Evolutionary conservation across 1,140 invertebrate species (phyloP).

Genomic region (Nautilus pompilius): DNA sequence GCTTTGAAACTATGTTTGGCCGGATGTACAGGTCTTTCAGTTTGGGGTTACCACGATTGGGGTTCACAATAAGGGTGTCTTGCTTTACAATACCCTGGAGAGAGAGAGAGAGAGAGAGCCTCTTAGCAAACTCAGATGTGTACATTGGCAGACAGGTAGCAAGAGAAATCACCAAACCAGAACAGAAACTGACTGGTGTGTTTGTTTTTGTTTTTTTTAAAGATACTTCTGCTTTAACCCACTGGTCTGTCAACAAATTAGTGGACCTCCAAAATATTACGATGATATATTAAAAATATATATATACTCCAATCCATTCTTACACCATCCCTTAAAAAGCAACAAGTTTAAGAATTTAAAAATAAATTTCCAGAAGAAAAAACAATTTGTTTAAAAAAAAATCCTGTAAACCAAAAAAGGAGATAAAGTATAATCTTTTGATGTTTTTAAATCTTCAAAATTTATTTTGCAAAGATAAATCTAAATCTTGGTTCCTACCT

Average conservation of each 20-base stretch:
- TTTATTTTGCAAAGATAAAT: no score
- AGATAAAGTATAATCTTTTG: no score
- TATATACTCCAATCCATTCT: no score
- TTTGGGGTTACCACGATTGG: slow-evolving; percentile 95
- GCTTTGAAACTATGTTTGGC: slow-evolving; percentile 96
- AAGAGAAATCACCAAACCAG: not conserved
- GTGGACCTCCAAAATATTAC: no score
- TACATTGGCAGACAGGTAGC: not conserved
- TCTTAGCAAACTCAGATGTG: not conserved
- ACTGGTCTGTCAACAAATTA: no score
- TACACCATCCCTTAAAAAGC: no score
- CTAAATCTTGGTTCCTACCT: no score
- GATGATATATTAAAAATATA: no score
- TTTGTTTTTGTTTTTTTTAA: not conserved
- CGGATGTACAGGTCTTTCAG: slow-evolving; percentile 97
- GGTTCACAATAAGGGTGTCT: slow-evolving; percentile 89
- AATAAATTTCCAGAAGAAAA: not conserved
- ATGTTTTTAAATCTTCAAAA: no score
- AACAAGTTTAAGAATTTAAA: not conserved
- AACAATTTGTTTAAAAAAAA: not conserved
- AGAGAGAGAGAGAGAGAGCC: slow-evolving; percentile 5
- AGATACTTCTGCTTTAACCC: no score
- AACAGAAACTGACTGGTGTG: not conserved
- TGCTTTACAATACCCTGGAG: slow-evolving; percentile 84
- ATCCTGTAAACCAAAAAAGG: no score